Evolutionary conservation across 1,140 invertebrate species (phyloP).

Genomic region (Drosophila funebris): DNA sequence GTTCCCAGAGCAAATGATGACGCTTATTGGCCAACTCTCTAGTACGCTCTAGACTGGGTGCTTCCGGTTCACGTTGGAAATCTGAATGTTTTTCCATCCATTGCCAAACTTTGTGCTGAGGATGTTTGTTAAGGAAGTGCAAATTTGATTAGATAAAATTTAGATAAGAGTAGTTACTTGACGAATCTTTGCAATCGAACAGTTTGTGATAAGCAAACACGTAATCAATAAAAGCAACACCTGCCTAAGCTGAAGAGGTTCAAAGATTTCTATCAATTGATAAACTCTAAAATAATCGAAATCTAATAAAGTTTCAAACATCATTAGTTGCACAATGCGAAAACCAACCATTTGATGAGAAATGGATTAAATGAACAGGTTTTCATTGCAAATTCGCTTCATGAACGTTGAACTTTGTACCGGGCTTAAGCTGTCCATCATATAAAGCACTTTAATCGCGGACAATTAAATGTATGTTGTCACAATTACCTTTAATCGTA

Average conservation of each 20-base stretch:
- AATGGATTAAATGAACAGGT: no score
- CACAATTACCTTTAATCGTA: slow-evolving; percentile 85
- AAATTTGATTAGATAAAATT: slow-evolving; percentile 26
- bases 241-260: not conserved
- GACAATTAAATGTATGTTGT: not conserved
- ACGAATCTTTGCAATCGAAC: slow-evolving; percentile 4
- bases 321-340: not conserved
- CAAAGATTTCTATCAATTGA: not conserved
- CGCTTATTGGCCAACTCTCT: slow-evolving; percentile 86
- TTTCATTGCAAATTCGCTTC: not conserved
- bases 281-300: not conserved
- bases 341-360: not conserved
- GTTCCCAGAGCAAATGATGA: slow-evolving; percentile 87
- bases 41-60: slow-evolving; percentile 86
- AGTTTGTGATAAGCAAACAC: slow-evolving; percentile 19
- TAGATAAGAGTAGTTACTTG: not conserved
- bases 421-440: not conserved
- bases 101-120: slow-evolving; percentile 90
- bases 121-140: not conserved
- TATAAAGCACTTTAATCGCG: not conserved
- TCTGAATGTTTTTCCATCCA: slow-evolving; percentile 90
- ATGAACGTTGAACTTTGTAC: slow-evolving; percentile 54
- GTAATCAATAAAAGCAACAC: not conserved
- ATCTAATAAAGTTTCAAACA: not conserved
- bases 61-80: slow-evolving; percentile 87